Evolutionary conservation across 2,888 invertebrate species (phyloP).

Genomic region (Prosapia bicincta): DNA sequence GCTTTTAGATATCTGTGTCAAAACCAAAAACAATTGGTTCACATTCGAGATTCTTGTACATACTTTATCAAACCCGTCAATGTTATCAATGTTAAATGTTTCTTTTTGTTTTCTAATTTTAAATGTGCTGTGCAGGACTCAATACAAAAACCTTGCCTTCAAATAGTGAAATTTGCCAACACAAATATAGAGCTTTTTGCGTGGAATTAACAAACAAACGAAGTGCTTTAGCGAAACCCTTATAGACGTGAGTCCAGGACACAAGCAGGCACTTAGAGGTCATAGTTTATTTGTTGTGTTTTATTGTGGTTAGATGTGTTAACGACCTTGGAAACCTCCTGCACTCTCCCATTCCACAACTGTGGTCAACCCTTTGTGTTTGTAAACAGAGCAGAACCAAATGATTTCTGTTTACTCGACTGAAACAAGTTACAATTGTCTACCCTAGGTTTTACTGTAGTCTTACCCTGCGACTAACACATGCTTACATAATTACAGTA

Average conservation of each 20-base stretch:
- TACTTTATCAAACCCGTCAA: neutral
- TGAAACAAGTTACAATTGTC: neutral
- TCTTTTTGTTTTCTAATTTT: neutral
- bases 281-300: constrained; percentile 24
- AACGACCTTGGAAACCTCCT: neutral
- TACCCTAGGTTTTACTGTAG: neutral
- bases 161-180: neutral
- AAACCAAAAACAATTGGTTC: neutral
- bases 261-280: neutral
- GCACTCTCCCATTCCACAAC: neutral
- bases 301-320: constrained; percentile 13
- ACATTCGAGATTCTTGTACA: neutral
- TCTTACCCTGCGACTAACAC: neutral
- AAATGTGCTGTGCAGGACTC: neutral
- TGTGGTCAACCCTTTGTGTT: neutral
- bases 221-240: neutral
- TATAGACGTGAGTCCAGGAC: neutral
- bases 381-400: neutral
- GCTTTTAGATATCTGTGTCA: neutral
- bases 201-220: neutral
- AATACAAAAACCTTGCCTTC: neutral
- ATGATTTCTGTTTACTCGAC: neutral
- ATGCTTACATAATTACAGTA: too few species aligned
- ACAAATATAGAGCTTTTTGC: neutral
- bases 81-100: neutral